A percentile compares a stretch with the other conserved stretches of the same genome.
phyloP scores from a whole-genome alignment of 2,113 vertebrate species.

The Pongo pygmaeus region DNA sequence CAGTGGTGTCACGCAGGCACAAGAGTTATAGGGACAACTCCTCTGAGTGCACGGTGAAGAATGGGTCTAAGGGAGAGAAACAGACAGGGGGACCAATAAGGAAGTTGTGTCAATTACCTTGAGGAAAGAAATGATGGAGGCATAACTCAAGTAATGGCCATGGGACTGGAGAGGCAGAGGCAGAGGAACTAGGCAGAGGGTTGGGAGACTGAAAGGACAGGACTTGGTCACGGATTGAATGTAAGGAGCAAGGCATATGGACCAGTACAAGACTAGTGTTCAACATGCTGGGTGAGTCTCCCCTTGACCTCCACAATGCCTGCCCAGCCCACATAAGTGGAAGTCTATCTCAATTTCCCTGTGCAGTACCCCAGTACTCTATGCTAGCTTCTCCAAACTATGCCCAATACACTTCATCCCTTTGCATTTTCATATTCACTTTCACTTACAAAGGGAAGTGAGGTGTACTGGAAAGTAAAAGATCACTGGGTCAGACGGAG shows the following conservation, averaged over 20 bases:
- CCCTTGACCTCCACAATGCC: too few species aligned
- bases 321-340: accelerated
- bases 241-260: background rate
- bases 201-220: background rate
- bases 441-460: background rate
- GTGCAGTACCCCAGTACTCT: background rate
- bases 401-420: too few species aligned
- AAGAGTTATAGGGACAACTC: background rate
- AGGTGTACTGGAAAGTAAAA: background rate
- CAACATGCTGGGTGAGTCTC: background rate
- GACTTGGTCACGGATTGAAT: background rate
- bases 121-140: background rate
- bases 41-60: background rate
- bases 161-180: background rate
- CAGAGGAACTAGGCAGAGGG: background rate
- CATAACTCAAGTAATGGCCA: background rate
- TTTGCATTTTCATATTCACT: background rate
- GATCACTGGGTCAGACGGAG: background rate
- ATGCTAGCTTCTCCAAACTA: background rate
- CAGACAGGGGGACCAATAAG: too few species aligned
- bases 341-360: background rate
- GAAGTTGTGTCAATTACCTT: background rate
- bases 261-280: background rate
- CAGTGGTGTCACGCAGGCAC: background rate
- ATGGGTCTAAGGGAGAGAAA: background rate